A percentile compares a stretch with the other conserved stretches of the same genome.
Conservation (phyloP, 2,888 invertebrate species). For the Noctua pronuba region DNA sequence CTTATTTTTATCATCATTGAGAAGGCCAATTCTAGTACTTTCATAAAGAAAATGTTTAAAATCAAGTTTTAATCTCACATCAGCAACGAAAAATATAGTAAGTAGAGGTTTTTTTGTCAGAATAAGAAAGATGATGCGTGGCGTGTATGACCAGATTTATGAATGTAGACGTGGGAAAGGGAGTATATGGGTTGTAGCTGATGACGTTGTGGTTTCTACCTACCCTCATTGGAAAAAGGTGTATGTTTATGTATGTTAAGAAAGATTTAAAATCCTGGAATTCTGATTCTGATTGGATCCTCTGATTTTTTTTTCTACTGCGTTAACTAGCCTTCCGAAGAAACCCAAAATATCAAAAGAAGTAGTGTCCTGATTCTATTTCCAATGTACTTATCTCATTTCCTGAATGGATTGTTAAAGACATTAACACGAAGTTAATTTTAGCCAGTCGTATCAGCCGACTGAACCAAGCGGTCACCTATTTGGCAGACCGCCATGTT, state of each 20-base stretch:
- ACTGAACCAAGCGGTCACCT: constrained; percentile 55
- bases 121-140: neutral
- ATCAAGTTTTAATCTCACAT: neutral
- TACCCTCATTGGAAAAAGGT: no score
- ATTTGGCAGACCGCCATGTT: constrained; percentile 64
- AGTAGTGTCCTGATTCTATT: constrained; percentile 9
- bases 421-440: constrained; percentile 52
- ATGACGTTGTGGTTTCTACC: no score
- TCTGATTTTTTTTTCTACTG: neutral
- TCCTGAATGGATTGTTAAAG: constrained; percentile 57
- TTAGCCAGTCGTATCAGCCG: constrained; percentile 40
- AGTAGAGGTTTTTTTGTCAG: neutral
- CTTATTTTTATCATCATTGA: neutral
- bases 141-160: no score
- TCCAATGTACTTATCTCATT: constrained; percentile 28
- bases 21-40: neutral
- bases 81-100: neutral
- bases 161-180: no score
- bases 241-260: no score
- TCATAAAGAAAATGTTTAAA: neutral
- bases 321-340: neutral
- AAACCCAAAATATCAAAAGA: neutral
- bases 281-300: no score
- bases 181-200: no score
- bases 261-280: neutral